phyloP scores from a whole-genome alignment of 2,113 vertebrate genomes.

The Rhynchomys soricoides region DNA sequence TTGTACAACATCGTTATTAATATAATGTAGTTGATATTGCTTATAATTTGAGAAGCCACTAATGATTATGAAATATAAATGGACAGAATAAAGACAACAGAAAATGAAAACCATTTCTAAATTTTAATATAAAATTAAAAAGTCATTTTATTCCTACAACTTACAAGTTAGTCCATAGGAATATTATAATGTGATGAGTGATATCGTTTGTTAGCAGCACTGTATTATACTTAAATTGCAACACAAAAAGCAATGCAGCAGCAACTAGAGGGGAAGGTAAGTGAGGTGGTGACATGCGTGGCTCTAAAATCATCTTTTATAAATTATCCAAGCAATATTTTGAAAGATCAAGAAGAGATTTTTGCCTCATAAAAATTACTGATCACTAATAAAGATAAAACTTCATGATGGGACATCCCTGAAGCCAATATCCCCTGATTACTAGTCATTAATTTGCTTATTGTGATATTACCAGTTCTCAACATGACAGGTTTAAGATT shows the following conservation, averaged over 20 bases:
- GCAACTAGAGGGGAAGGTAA: background rate
- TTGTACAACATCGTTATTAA: background rate
- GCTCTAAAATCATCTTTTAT: background rate
- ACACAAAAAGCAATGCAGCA: background rate
- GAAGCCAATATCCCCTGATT: background rate
- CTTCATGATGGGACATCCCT: background rate
- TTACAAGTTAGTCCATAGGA: background rate
- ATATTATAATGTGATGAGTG: background rate
- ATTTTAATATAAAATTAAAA: background rate
- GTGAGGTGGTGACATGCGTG: background rate
- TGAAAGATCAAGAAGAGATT: background rate
- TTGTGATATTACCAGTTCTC: background rate
- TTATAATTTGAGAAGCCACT: background rate
- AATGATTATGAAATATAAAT: background rate
- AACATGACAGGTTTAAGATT: background rate
- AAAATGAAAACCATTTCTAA: background rate
- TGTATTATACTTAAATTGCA: background rate
- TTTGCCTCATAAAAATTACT: slow-evolving; percentile 9
- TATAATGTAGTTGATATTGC: background rate
- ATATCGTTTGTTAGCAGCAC: background rate
- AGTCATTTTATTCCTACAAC: background rate
- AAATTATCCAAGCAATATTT: background rate
- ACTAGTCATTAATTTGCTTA: background rate
- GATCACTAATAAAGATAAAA: background rate
- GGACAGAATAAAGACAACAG: background rate